phyloP scores from a whole-genome alignment of 2,888 invertebrate species.

The Drosophila limbata region DNA sequence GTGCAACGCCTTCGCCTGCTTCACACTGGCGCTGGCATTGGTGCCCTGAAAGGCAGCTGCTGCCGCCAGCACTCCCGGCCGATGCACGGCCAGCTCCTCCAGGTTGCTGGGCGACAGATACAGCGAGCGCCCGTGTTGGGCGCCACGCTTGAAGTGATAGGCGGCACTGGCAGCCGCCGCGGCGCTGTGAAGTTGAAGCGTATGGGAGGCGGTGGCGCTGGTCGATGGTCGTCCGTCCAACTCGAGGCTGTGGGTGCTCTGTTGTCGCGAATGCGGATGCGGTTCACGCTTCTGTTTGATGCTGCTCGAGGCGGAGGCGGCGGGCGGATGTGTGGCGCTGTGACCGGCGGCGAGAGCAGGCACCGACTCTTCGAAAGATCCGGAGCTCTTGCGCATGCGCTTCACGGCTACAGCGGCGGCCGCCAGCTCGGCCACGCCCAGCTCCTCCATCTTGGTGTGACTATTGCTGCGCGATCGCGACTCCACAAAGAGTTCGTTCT shows the following conservation, averaged over 20 bases:
- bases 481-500: slow-evolving; percentile 84
- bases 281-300: slow-evolving; percentile 80
- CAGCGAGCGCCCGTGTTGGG: slow-evolving; percentile 84
- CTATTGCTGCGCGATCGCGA: slow-evolving; percentile 85
- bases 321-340: slow-evolving; percentile 72
- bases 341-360: slow-evolving; percentile 59
- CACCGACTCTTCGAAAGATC: slow-evolving; percentile 82
- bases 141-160: slow-evolving; percentile 84
- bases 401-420: slow-evolving; percentile 70
- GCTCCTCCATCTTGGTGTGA: slow-evolving; percentile 84
- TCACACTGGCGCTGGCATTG: slow-evolving; percentile 83
- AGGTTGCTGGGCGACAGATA: slow-evolving; percentile 85
- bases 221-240: slow-evolving; percentile 83
- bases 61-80: slow-evolving; percentile 83
- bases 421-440: slow-evolving; percentile 77
- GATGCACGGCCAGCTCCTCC: slow-evolving; percentile 84
- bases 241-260: slow-evolving; percentile 85
- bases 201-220: slow-evolving; percentile 75
- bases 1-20: slow-evolving; percentile 84
- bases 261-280: slow-evolving; percentile 83
- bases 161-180: slow-evolving; percentile 82
- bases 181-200: slow-evolving; percentile 81
- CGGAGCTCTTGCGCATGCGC: slow-evolving; percentile 79
- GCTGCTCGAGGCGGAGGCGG: slow-evolving; percentile 75
- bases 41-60: slow-evolving; percentile 85